Percentiles rank a stretch among this genome's conserved stretches.
Conservation (phyloP, 2,888 invertebrate species). For the Stramonita haemastoma region DNA sequence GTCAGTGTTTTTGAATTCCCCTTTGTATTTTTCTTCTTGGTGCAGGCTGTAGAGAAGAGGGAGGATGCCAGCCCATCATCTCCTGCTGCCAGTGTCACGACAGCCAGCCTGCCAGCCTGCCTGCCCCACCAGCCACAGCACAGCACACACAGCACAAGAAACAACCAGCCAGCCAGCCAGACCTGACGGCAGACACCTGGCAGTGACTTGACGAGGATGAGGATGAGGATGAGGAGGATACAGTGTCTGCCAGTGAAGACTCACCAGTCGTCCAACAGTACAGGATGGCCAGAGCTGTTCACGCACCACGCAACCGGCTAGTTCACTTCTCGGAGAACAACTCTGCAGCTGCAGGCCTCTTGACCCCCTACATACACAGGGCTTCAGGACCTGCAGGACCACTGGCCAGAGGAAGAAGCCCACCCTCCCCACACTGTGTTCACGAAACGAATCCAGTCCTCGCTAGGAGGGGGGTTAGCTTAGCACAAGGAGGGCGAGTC, state of each 20-base stretch:
- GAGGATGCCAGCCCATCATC: background rate
- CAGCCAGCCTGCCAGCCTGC: background rate
- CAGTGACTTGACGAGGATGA: background rate
- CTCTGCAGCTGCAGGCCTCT: background rate
- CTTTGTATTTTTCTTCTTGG: background rate
- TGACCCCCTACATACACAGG: background rate
- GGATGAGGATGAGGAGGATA: too few relatives aligned
- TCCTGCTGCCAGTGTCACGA: conserved; percentile 4
- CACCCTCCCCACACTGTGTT: background rate
- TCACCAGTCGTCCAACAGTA: too few relatives aligned
- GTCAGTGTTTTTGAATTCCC: background rate
- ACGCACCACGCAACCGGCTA: background rate
- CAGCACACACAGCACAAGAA: too few relatives aligned
- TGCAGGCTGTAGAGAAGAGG: background rate
- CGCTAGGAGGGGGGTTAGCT: background rate
- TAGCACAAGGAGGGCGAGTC: background rate
- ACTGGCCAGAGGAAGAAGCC: background rate
- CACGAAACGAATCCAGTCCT: background rate
- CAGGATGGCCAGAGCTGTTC: background rate
- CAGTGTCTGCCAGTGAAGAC: background rate
- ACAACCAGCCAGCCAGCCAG: background rate
- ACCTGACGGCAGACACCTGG: background rate
- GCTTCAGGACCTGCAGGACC: background rate
- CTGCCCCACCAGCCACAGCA: background rate
- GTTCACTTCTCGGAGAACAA: background rate